Base-by-base conservation (phyloP, 1,140 invertebrate genomes). In the Achroia grisella region DNA sequence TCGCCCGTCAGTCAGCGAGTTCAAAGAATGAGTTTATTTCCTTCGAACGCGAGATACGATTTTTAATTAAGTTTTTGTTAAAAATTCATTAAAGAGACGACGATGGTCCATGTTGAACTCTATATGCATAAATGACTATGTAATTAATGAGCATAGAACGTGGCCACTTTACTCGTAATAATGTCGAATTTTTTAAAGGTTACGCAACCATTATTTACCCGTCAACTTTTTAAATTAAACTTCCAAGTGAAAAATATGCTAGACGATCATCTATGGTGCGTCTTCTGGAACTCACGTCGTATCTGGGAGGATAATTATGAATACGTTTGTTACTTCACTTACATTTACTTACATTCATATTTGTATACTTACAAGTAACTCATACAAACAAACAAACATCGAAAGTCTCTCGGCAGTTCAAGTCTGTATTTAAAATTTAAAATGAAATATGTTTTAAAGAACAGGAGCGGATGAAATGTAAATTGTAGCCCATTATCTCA, bases 21-120 rank as follows among this genome's bases (percentile, higher is more conserved):
- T 58, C 69, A 45, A 68, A 76, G 77, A 81, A 84, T 82, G 80
- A 80, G 80, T 82, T 84, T 78, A 84, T 84, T 84, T 84, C 80
- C 80, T 82, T 74, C 72, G 71, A 73, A 71, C 73, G 65, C 62
- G 70, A 80, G 76, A 80, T 81, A 83, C 71, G 68, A 76, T 80
- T 81, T 84, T 84, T 84, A 84, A 84, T 84, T 84, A 84, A 81
- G 77, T 81, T 84, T 84, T 84, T 81, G 80, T 84, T 81, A 72
- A 74, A 74, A 81, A 81, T 75, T 74, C 80, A 81, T 81, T 80
- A 78, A 71, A 73, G 55, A 65, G 51, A 53, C 63, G 63, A 67
- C 63, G 62, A 62, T 49, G 48, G 45, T 52, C 48, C 47, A 58
- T 56, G 32, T 53, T 51, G 48, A 43, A 43, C 52, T 61, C 60